Evolutionary conservation across 2,113 vertebrate genomes (phyloP), one percentile per base, ranked within the genome.

Genomic region (Carlito syrichta): DNA sequence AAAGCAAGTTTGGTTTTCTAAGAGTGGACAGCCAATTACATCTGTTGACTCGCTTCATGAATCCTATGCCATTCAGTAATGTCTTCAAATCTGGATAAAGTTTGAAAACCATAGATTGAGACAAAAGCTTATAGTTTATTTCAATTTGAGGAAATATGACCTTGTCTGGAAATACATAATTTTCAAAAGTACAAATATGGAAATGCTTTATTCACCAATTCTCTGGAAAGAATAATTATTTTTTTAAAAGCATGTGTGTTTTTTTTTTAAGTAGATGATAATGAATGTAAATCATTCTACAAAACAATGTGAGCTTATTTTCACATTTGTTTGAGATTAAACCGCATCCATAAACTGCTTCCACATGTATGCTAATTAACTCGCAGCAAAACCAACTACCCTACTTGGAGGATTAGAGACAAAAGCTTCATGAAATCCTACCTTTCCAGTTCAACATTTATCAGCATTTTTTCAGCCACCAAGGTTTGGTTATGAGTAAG

Each of bases 321-420:
- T 98, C 98, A 98, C 98, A 99, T 98, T 99, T 98, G 98, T 98
- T 98, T 98, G 93, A 96, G 98, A 98, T 99, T 98, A 98, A 98
- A 95, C 96, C 96, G 83, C 97, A 98, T 98, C 97, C 94, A 98
- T 97, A 98, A 98, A 99, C 95, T 98, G 95, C 93, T 98, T 98
- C 98, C 98, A 98, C 97, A 98, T 98, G 97, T 98, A 98, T 98
- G 96, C 89, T 98, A 98, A 99, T 99, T 98, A 98, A 93, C 97
- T 98, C 97, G 95, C 93, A 92, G 97, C 89, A 96, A 97, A 98
- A 98, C 95, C 95, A 98, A 96, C 86, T 74, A 97, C 63, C 38
- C 96, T 95, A 89, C 94, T 98, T 96, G 96, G 93, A 98, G 84
- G 76, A 98, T 94, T 94, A 94, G 96, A 98, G 95, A 98, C 97